Base-by-base conservation (phyloP, 2,888 invertebrate genomes). In the Andrena trimmerana region DNA sequence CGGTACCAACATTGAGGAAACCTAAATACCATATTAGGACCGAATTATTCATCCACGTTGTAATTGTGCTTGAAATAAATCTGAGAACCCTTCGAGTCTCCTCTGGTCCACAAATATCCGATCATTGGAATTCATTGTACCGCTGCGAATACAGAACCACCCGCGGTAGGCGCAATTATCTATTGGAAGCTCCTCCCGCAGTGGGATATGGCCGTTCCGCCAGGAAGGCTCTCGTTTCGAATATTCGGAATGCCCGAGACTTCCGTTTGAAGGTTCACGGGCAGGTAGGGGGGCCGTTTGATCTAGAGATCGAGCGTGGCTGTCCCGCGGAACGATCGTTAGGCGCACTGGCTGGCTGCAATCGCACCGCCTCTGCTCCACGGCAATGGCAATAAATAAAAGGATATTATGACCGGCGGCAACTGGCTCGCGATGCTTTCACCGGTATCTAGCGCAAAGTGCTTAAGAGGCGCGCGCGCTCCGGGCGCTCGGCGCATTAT, bases 401-500 rank as follows among this genome's bases (percentile, higher is more conserved):
- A 69, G 50, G 78, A 74, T 71, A 83, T 83, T 83, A 75, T 50
- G 74, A 54, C 62, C 68, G 66, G 54, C 76, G 70, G 76, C 74
- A 52, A 80, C 73, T 71, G 68, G 68, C 62, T 71, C 36, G 73
- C 67, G 60, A 68, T 78, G 83, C 83, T 83, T 83, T 83, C 83
- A 83, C 83, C 69, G 67, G 73, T 79, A 76, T 77, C 66, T 68
- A 54, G 69, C 69, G 66, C 74, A 65, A 67, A 71, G 60, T 73
- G 50, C 67, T 82, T 63, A 73, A 60, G 81, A 77, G 57, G 76
- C 27, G 20, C 82, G 20, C 29, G 20, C 24, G 50, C 66, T 63
- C 52, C 74, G 57, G 65, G 52, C 78, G 52, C 78, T 42, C 42
- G 42, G 54, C 68, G 60, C 65, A 78, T 78, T 78, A 78, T 78